Evolutionary conservation across 2,797 vertebrate genomes (phyloP).

Genomic region (Bucorvus abyssinicus): DNA sequence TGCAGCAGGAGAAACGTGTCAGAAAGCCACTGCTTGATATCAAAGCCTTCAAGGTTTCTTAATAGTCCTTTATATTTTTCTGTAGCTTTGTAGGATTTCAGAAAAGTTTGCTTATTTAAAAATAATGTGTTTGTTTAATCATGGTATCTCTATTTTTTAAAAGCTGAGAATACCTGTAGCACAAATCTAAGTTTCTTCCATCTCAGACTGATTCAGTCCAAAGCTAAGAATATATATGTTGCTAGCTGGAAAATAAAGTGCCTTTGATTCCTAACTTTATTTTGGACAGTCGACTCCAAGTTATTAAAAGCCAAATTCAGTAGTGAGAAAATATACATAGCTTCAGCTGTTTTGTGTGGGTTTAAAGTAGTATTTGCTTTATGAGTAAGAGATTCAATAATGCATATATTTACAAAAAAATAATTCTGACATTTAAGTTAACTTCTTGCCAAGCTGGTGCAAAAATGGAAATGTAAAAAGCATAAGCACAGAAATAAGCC

Average conservation of each 20-base stretch:
- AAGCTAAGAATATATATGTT: constrained; percentile 35
- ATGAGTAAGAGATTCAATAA: constrained; percentile 66
- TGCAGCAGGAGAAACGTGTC: neutral
- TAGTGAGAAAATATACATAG: constrained; percentile 67
- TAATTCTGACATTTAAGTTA: constrained; percentile 53
- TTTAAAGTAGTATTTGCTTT: constrained; percentile 64
- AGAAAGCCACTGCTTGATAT: neutral
- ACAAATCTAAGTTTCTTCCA: constrained; percentile 33
- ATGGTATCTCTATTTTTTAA: neutral
- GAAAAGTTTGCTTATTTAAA: neutral
- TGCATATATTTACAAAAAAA: constrained; percentile 70
- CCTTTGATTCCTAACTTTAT: constrained; percentile 66
- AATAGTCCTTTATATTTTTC: neutral
- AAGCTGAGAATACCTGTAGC: neutral
- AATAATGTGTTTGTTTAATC: neutral
- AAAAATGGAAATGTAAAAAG: constrained; percentile 61
- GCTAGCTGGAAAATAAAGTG: constrained; percentile 63
- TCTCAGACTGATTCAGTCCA: neutral
- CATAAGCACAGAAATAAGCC: constrained; percentile 33
- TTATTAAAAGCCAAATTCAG: constrained; percentile 64
- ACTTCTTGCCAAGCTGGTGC: constrained; percentile 40
- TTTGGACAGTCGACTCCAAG: constrained; percentile 55
- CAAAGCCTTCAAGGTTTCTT: neutral
- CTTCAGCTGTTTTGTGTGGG: constrained; percentile 53
- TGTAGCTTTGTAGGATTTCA: neutral